A percentile compares a stretch with the other conserved stretches of the same genome.
Conservation (phyloP, 1,140 invertebrate genomes). For the Bombyx mandarina region DNA sequence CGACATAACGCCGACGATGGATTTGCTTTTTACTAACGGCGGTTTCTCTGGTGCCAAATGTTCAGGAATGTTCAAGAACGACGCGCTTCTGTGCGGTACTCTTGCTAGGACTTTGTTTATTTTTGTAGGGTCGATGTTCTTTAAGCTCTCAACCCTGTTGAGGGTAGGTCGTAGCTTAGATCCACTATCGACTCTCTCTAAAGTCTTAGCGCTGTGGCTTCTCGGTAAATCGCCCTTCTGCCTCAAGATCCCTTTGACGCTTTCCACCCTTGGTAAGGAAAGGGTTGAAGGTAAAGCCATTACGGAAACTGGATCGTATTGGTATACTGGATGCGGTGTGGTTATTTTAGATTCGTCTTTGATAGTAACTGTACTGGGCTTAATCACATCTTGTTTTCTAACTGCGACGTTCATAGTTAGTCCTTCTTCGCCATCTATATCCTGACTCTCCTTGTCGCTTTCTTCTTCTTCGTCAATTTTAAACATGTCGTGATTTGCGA, state of each 20-base stretch:
- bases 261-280: constrained; percentile 56
- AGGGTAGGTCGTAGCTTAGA: constrained; percentile 38
- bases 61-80: constrained; percentile 62
- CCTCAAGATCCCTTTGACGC: constrained; percentile 54
- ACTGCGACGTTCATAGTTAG: constrained; percentile 52
- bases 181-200: constrained; percentile 47
- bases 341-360: constrained; percentile 59
- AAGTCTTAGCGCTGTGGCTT: constrained; percentile 48
- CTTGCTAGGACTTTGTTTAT: constrained; percentile 59
- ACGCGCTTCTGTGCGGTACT: constrained; percentile 65
- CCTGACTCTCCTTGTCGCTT: constrained; percentile 40
- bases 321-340: constrained; percentile 40
- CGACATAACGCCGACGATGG: constrained; percentile 46
- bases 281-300: constrained; percentile 42
- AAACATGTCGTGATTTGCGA: constrained; percentile 51
- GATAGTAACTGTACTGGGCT: constrained; percentile 54
- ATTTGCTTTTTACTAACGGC: constrained; percentile 54
- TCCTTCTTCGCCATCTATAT: constrained; percentile 45
- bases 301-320: constrained; percentile 49
- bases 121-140: constrained; percentile 57
- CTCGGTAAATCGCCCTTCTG: constrained; percentile 27
- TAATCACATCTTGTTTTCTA: constrained; percentile 56
- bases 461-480: constrained; percentile 70
- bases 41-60: constrained; percentile 54
- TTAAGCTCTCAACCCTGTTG: constrained; percentile 61